These are phyloP conservation scores for Limnephilus lunatus DNA, from an alignment of 2,888 invertebrate species.

Conservation along the genomic window DNA sequence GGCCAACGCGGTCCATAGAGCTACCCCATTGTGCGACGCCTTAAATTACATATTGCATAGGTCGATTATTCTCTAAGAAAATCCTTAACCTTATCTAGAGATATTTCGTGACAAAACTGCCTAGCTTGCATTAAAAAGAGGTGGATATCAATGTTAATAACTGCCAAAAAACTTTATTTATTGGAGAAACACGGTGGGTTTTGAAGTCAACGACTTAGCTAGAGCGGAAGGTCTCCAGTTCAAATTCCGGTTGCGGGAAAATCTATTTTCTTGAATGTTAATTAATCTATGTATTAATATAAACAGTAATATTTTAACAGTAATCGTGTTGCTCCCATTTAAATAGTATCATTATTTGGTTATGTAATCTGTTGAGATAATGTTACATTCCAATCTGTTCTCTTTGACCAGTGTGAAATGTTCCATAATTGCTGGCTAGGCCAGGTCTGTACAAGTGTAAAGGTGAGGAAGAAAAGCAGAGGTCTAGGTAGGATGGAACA, in stretches of 20 bases:
- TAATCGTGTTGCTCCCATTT: neutral
- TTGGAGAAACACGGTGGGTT: neutral
- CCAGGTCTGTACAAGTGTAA: neutral
- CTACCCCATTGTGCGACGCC: too few species aligned
- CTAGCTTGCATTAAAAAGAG: neutral
- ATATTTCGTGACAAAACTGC: too few species aligned
- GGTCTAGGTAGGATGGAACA: too few species aligned
- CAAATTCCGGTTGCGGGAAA: neutral
- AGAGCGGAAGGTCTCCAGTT: neutral
- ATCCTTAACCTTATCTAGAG: neutral
- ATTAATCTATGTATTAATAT: neutral
- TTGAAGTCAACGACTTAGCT: neutral
- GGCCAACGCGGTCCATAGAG: too few species aligned
- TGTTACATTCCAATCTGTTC: neutral
- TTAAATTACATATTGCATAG: too few species aligned
- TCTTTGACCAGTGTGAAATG: constrained; percentile 23
- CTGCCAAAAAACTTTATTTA: neutral
- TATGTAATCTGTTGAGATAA: neutral
- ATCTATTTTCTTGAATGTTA: neutral
- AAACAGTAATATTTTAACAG: neutral
- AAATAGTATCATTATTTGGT: neutral
- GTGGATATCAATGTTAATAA: neutral
- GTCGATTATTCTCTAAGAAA: neutral
- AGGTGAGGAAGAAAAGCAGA: too few species aligned
- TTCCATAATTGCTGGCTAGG: constrained; percentile 5